Evolutionary conservation across 92 coral and sea anemone species (phyloP).

Genomic region (Isaurus tuberculatus): DNA sequence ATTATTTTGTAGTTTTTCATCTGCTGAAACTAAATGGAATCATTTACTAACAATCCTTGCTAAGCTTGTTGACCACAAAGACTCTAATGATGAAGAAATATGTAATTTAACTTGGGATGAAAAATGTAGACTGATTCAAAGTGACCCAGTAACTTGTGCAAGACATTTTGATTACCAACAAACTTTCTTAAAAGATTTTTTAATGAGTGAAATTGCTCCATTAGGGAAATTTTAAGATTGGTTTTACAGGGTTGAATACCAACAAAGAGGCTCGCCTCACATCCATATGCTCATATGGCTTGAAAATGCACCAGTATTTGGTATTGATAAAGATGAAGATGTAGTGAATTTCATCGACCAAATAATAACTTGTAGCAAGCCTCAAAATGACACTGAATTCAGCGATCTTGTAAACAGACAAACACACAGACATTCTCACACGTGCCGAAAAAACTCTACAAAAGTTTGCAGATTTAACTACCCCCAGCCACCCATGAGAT

Average conservation of each 20-base stretch:
- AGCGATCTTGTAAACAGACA: slow-evolving; percentile 43
- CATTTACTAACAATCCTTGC: slow-evolving; percentile 48
- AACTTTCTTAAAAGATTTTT: slow-evolving; percentile 30
- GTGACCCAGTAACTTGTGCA: slow-evolving; percentile 10
- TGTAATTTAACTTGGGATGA: slow-evolving; percentile 35
- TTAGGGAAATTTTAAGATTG: slow-evolving; percentile 52
- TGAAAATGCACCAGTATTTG: slow-evolving; percentile 50
- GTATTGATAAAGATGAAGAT: slow-evolving; percentile 42
- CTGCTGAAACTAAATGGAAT: slow-evolving; percentile 36
- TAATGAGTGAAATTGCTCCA: slow-evolving; percentile 49
- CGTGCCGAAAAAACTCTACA: slow-evolving; percentile 28
- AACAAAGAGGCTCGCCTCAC: slow-evolving; percentile 59
- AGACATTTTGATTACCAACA: slow-evolving; percentile 19
- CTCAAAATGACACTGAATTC: slow-evolving; percentile 20
- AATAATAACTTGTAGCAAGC: slow-evolving; percentile 42
- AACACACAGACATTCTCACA: slow-evolving; percentile 49
- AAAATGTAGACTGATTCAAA: slow-evolving; percentile 41
- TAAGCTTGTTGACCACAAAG: slow-evolving; percentile 37
- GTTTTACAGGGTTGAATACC: slow-evolving; percentile 57
- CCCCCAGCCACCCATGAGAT: slow-evolving; percentile 47
- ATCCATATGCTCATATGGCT: slow-evolving; percentile 61
- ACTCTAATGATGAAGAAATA: slow-evolving; percentile 40
- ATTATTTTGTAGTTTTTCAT: slow-evolving; percentile 34
- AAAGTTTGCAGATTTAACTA: slow-evolving; percentile 42
- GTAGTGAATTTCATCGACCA: slow-evolving; percentile 29